A percentile compares a stretch with the other conserved stretches of the same genome.
These are phyloP conservation scores for Falco berigora DNA, from an alignment of 2,797 vertebrate species.

Conservation along the genomic window DNA sequence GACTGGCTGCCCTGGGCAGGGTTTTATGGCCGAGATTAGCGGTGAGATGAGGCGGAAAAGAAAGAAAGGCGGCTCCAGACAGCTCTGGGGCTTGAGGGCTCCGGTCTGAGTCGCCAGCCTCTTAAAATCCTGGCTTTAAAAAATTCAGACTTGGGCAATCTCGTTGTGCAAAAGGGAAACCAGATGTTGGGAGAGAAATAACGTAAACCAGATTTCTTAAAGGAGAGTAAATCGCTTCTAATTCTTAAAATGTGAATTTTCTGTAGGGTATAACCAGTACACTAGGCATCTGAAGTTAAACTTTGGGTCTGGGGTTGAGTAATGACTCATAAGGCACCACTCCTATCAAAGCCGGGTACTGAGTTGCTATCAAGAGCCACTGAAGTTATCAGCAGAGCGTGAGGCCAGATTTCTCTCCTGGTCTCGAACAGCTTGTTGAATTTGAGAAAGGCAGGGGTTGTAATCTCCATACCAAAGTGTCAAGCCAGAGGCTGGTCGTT, in stretches of 20 bases:
- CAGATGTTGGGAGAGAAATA: background rate
- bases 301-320: background rate
- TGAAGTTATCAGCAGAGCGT: accelerated
- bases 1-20: background rate
- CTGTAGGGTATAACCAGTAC: background rate
- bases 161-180: background rate
- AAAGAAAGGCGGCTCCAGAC: background rate
- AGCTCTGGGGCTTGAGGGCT: background rate
- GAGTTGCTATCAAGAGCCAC: background rate
- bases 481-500: background rate
- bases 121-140: background rate
- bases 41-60: background rate
- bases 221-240: background rate
- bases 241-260: background rate
- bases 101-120: background rate
- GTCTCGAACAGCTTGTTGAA: accelerated
- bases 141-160: slow-evolving; percentile 9
- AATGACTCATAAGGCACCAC: background rate
- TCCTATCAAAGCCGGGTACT: background rate
- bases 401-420: background rate
- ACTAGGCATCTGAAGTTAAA: background rate
- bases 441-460: background rate
- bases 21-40: background rate
- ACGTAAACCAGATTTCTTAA: background rate
- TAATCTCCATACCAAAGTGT: accelerated